Conservation (phyloP, 2,888 invertebrate species). For the Spisula solida region DNA sequence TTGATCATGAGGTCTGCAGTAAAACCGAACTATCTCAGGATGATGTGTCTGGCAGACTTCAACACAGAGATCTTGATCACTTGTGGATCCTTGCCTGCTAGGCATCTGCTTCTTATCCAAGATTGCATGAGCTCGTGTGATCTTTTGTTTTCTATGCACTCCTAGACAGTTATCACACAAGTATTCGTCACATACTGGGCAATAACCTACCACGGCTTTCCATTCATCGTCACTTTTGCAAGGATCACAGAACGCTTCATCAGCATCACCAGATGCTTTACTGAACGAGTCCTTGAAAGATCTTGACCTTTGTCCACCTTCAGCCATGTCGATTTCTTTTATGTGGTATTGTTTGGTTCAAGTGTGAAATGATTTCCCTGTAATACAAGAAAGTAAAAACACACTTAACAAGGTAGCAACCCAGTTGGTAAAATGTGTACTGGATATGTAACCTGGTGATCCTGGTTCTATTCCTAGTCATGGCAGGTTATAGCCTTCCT, state of each 20-base stretch:
- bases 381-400: no score
- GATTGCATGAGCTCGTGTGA: not conserved
- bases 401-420: no score
- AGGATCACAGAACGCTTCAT: not conserved
- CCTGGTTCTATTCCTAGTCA: no score
- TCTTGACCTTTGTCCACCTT: not conserved
- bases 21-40: not conserved
- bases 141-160: slow-evolving; percentile 8
- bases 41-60: not conserved
- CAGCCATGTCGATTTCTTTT: not conserved
- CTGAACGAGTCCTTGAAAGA: not conserved
- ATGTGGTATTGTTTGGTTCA: no score
- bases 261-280: not conserved
- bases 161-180: not conserved
- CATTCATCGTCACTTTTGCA: not conserved
- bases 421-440: no score
- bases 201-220: not conserved
- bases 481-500: no score
- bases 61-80: not conserved
- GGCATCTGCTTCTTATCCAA: not conserved
- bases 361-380: no score
- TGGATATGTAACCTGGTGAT: no score
- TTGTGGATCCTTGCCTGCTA: not conserved
- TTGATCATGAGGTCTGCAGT: not conserved
- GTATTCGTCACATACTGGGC: not conserved